Conservation (phyloP, 2,888 invertebrate species). For the Dendrolimus houi region DNA sequence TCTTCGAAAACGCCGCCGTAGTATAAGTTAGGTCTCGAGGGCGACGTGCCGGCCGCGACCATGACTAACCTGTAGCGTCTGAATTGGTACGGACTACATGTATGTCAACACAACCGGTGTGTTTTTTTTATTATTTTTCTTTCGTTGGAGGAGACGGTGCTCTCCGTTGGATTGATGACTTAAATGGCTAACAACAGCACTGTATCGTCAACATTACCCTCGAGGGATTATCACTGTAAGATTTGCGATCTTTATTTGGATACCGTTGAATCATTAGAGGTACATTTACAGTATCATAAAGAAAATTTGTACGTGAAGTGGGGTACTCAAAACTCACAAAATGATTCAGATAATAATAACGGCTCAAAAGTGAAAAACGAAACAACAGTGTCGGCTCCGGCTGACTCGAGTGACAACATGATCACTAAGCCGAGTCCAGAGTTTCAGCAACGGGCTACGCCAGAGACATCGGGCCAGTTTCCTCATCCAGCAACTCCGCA, state of each 20-base stretch:
- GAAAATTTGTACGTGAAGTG: slow-evolving; percentile 85
- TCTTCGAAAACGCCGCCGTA: slow-evolving; percentile 55
- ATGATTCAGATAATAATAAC: slow-evolving; percentile 82
- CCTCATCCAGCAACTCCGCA: slow-evolving; percentile 80
- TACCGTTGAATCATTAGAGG: slow-evolving; percentile 85
- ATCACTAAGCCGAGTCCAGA: slow-evolving; percentile 79
- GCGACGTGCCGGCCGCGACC: slow-evolving; percentile 38
- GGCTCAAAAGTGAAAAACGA: slow-evolving; percentile 76
- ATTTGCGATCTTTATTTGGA: slow-evolving; percentile 86
- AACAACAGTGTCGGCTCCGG: slow-evolving; percentile 80
- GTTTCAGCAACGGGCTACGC: slow-evolving; percentile 74
- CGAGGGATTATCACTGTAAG: slow-evolving; percentile 82
- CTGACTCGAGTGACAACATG: slow-evolving; percentile 84
- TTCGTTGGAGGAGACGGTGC: slow-evolving; percentile 71
- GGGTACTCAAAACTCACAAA: slow-evolving; percentile 77
- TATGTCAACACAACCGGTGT: slow-evolving; percentile 54
- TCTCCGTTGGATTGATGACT: slow-evolving; percentile 64
- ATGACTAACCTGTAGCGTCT: slow-evolving; percentile 65
- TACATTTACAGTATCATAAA: slow-evolving; percentile 87
- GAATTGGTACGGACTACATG: slow-evolving; percentile 59
- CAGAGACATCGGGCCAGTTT: slow-evolving; percentile 74
- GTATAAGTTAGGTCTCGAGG: slow-evolving; percentile 46
- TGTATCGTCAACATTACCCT: slow-evolving; percentile 72
- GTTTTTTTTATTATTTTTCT: slow-evolving; percentile 68
- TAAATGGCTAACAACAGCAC: slow-evolving; percentile 76